Evolutionary conservation across 2,797 vertebrate species (phyloP).

Genomic region (Hydrocynus forskahlii): DNA sequence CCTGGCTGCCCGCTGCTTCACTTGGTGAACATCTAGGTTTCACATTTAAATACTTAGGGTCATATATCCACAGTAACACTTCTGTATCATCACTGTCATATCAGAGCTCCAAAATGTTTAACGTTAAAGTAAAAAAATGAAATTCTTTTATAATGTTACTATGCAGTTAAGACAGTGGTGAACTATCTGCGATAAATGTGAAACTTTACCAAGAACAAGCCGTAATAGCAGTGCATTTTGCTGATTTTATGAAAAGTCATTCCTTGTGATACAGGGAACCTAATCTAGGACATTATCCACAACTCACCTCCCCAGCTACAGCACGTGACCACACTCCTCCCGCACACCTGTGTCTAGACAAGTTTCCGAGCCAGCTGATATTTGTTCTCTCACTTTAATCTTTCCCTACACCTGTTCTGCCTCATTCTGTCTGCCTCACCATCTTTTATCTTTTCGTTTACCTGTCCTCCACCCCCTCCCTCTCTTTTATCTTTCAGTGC

Average conservation of each 20-base stretch:
- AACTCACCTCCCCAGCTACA: constrained; percentile 20
- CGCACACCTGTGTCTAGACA: constrained; percentile 57
- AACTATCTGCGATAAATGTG: not conserved
- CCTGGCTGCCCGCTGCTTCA: too few species aligned
- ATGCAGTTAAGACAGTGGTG: not conserved
- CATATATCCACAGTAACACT: too few species aligned
- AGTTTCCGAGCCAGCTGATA: constrained; percentile 48
- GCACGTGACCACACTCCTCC: constrained; percentile 31
- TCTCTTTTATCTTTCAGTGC: constrained; percentile 50
- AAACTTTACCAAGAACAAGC: constrained; percentile 11
- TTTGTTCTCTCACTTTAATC: constrained; percentile 59
- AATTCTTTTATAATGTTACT: not conserved
- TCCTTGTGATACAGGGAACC: constrained; percentile 13
- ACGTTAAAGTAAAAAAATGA: not conserved
- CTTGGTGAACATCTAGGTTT: too few species aligned
- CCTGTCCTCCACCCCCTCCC: constrained; percentile 40
- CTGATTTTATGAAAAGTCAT: constrained; percentile 39
- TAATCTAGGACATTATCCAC: constrained; percentile 39
- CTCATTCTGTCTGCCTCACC: constrained; percentile 52
- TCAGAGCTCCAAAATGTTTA: not conserved
- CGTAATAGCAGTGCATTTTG: constrained; percentile 27
- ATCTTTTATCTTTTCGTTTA: constrained; percentile 62
- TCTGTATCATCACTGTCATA: too few species aligned
- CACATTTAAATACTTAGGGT: too few species aligned
- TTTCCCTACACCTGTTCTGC: constrained; percentile 59